Base-by-base conservation (phyloP, 35 echinoderm and acorn worm genomes). In the Nesometra sesokonis region DNA sequence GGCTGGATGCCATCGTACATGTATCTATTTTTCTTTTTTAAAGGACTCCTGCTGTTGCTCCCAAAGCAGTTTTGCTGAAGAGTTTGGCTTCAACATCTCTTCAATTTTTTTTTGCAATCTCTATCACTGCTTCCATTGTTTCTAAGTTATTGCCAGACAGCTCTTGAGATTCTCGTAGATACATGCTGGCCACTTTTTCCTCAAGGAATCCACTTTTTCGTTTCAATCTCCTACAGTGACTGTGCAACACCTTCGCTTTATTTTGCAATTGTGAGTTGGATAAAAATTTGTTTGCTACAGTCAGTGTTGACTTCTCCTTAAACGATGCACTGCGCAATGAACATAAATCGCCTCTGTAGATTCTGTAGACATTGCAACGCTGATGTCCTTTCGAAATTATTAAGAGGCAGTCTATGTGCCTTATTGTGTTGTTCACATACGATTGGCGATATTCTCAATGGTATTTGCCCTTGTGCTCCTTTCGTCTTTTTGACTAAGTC, bases 1-100 rank as follows among this genome's bases (percentile, higher is more conserved):
- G 13, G 80, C 77, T 32, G 93, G 93, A 37, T 95, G 93, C 90
- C 93, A 95, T 21, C 93, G 5, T 84, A 91, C n/a, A n/a, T n/a
- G n/a, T n/a, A n/a, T 95, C 37, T 84, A 78, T 36, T 82, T 91
- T 0, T 47, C 23, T 77, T 80, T 29, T 89, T 91, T 91, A 76
- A 34, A 9, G 5, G 87, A 77, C 76, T 95, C 35, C 83, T 88
- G 86, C 47, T 95, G 93, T 77, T 91, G 86, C 35, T 91, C 47
- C 90, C 89, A 95, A 27, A 95, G 29, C 5, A 93, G 39, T 13
- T 80, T 32, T 39, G 34, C 77, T 34, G 76, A 76, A 37, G 77
- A 77, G 31, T 79, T 82, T 36, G 85, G 76, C 30, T 23, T 32
- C 15, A 93, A 40, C 19, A 81, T 23, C 11, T 57, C 47, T 0